Base-by-base conservation (phyloP, 2,797 vertebrate genomes). In the Liasis olivaceus region DNA sequence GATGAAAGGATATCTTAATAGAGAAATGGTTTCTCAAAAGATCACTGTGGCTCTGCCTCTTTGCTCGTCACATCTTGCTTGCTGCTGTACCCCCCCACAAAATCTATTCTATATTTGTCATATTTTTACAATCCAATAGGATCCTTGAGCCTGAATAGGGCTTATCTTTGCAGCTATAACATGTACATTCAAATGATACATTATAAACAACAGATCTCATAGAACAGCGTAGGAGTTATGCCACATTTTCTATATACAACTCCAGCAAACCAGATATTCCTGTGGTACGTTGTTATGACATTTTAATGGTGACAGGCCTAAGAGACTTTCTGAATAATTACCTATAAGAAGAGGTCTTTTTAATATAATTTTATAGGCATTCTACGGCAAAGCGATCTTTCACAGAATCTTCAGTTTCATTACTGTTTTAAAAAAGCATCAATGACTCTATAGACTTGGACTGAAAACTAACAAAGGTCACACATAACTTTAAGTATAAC, bases 291-390 rank as follows among this genome's bases (percentile, higher is more conserved):
- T 92, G 92, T 96, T 95, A 90, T 97, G 96, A 97, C 96, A 96
- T 97, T 97, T 97, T 96, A 96, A 96, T 91, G 63, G 91, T 96
- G 96, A 97, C 96, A 97, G 95, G 94, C 96, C 95, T 95, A 96
- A 94, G 95, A 96, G 95, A 91, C 95, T 60, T 87, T 94, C 85
- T 96, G 94, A 96, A 96, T 96, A 97, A 97, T 96, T 97, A 97
- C 64, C 93, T 89, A 72, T 86, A 93, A 95, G 59, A 95, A 97
- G 96, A 94, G 89, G 92, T 95, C 92, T 66, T 63, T 96, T 94
- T 96, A 96, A 96, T 97, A 92, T 94, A 93, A 96, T 95, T 94
- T 95, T 96, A 96, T 95, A 94, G 95, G 93, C 96, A 97, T 92
- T 93, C 96, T 93, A 93, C 91, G 94, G 93, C 86, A 91, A 96